Evolutionary conservation across 2,888 invertebrate species (phyloP), one percentile per base, ranked within the genome.

Genomic region (Metacarcinus magister): DNA sequence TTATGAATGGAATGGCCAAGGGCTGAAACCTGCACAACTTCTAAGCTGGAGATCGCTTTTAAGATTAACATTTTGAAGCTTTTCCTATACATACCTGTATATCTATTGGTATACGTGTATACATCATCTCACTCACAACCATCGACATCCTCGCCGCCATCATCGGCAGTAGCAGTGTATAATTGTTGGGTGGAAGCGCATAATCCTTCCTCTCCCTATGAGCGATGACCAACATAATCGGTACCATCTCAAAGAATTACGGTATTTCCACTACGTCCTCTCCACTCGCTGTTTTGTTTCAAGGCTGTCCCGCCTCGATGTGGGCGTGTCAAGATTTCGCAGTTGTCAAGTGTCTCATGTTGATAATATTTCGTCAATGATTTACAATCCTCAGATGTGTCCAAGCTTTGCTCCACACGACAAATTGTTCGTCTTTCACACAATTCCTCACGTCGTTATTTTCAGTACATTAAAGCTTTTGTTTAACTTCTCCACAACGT

Each of bases 1-100:
- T 93, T 93, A 93, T 93, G 93, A 93, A 93, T 93, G 93, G 93
- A 93, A 32, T 43, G 93, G 44, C 67, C 39, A 67, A 23, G 5
- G 46, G 46, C 23, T 91, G 13, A 48, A 46, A 44, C 91, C 44
- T 44, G 46, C 23, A 91, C 32, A 32, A 32, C 7, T 32, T 10
- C 8, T 32, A 8, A 32, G 13, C 10, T 13, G 32, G 16, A 13
- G 13, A 32, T 32, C 28, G 32, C 32, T 28, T n/a, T n/a, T 7
- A n/a, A 67, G 7, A n/a, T n/a, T 3, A 67, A 0, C 7, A 23
- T 67, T 67, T 19, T 67, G 67, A n/a, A 23, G 60, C 23, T 67
- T 67, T 67, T 7, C 3, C 67, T 4, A 67, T n/a, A 67, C 67
- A 67, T 67, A 5, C 19, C 0, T 67, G 23, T 19, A 67, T 67